Conservation (phyloP, 2,113 vertebrate genomes). For the Phaetusa simplex region DNA sequence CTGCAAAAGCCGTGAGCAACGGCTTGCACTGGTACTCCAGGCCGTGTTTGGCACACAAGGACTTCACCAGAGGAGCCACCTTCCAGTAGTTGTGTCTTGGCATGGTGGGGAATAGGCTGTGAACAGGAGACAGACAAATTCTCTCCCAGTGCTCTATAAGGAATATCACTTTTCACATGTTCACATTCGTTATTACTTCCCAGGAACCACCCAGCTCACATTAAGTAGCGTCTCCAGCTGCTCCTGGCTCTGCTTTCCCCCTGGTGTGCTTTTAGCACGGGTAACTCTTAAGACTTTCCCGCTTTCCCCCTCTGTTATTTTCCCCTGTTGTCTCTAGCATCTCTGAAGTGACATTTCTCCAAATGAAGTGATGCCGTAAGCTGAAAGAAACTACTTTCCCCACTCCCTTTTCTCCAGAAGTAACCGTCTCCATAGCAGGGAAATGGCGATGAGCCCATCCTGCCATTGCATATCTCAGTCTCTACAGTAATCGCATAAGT, state of each 20-base stretch:
- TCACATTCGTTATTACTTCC: not conserved
- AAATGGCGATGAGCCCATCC: not conserved
- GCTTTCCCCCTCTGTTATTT: not conserved
- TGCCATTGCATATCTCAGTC: not conserved
- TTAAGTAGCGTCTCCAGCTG: not conserved
- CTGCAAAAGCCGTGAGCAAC: conserved; percentile 69
- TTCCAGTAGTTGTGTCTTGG: conserved; percentile 80
- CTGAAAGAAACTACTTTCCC: not conserved
- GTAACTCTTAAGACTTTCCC: rapidly evolving
- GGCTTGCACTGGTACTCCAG: conserved; percentile 75
- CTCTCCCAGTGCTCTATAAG: not conserved
- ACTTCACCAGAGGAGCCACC: conserved; percentile 79
- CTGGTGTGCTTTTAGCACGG: not conserved
- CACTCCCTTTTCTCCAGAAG: not conserved
- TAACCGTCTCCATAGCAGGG: not conserved
- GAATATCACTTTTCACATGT: not conserved
- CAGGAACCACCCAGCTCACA: not conserved
- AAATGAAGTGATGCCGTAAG: not conserved
- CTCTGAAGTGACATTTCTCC: not conserved
- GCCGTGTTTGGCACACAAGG: conserved; percentile 77
- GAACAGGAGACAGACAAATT: not conserved
- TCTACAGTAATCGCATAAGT: not conserved
- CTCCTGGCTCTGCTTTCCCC: not conserved
- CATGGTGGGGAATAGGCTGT: conserved; percentile 77
- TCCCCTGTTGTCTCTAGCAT: not conserved